These are phyloP conservation scores for Pheosia tremula DNA, from an alignment of 2,888 invertebrate genomes.

Conservation along the genomic window DNA sequence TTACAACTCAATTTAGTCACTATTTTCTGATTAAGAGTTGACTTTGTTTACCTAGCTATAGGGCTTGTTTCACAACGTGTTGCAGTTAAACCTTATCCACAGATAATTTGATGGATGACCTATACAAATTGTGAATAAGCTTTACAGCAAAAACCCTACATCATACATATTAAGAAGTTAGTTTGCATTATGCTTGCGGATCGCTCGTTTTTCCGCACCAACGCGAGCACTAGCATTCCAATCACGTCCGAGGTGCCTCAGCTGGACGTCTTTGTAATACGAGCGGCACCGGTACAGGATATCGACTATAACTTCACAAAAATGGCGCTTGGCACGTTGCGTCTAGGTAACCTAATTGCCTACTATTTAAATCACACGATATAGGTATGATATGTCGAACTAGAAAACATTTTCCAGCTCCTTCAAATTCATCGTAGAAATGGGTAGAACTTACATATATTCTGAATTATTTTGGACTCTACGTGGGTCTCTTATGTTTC, in stretches of 20 bases:
- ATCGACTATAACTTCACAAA: conserved; percentile 62
- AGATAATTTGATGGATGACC: too few relatives aligned
- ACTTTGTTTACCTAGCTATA: not conserved
- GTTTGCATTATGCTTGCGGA: conserved; percentile 36
- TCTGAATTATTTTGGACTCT: too few relatives aligned
- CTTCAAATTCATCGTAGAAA: too few relatives aligned
- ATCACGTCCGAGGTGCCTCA: conserved; percentile 61
- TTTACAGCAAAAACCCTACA: not conserved
- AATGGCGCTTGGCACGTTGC: conserved; percentile 55
- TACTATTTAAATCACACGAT: conserved; percentile 31
- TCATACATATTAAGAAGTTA: conserved; percentile 26
- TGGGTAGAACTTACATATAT: too few relatives aligned
- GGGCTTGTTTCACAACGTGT: too few relatives aligned
- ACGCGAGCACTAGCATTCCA: conserved; percentile 42
- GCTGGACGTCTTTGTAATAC: conserved; percentile 66
- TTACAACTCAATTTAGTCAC: too few relatives aligned
- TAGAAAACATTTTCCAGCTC: too few relatives aligned
- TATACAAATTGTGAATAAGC: too few relatives aligned
- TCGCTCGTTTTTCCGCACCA: conserved; percentile 29
- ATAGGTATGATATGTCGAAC: not conserved
- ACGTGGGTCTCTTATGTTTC: not conserved
- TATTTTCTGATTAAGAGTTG: not conserved
- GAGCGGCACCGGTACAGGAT: conserved; percentile 62
- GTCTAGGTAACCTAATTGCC: conserved; percentile 65
- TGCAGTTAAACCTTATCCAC: too few relatives aligned